Conservation (phyloP, 1,140 invertebrate genomes). For the Drosophila aff. region DNA sequence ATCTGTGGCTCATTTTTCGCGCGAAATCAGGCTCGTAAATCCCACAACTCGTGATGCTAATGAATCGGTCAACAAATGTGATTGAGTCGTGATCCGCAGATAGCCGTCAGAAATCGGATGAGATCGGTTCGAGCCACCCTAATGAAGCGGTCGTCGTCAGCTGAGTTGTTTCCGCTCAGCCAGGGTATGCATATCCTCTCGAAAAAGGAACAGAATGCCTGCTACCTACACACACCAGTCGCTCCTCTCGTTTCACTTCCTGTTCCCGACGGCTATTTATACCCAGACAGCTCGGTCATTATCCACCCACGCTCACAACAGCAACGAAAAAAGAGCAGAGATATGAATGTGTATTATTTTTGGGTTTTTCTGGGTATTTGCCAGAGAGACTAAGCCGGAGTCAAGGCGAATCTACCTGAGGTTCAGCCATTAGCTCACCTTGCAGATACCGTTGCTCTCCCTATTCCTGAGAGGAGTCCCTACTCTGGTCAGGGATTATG, state of each 20-base stretch:
- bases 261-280: conserved; percentile 62
- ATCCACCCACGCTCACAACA: conserved; percentile 32
- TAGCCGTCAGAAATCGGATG: conserved; percentile 19
- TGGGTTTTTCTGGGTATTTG: conserved; percentile 54
- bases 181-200: conserved; percentile 26
- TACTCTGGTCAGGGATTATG: conserved; percentile 1
- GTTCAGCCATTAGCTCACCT: conserved; percentile 36
- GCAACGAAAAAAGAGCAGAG: background rate
- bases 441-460: conserved; percentile 35
- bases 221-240: conserved; percentile 33
- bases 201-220: conserved; percentile 1
- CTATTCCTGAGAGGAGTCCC: conserved; percentile 6
- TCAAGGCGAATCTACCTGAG: conserved; percentile 76
- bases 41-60: conserved; percentile 60
- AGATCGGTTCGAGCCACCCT: conserved; percentile 26
- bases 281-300: conserved; percentile 59
- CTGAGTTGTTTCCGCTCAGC: conserved; percentile 23
- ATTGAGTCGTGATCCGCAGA: conserved; percentile 70
- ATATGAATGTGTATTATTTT: conserved; percentile 36
- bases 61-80: conserved; percentile 75
- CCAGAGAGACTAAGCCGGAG: conserved; percentile 52
- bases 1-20: conserved; percentile 4
- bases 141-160: conserved; percentile 24
- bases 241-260: conserved; percentile 68
- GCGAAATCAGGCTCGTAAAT: conserved; percentile 22